Base-by-base conservation (phyloP, 2,113 vertebrate genomes). In the Hippocampus comes region DNA sequence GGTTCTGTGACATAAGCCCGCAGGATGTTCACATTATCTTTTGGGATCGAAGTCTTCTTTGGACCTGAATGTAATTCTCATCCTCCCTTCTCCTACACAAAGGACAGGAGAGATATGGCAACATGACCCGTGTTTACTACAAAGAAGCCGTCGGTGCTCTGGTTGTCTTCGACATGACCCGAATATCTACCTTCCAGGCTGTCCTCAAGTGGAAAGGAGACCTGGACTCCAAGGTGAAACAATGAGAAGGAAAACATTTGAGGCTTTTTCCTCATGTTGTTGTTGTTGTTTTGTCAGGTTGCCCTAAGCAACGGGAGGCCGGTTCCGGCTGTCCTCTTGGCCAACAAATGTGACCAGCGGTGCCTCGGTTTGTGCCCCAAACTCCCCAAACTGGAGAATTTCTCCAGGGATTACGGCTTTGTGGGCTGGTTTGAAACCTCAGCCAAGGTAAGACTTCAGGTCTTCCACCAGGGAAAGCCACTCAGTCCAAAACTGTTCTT, bases 81-180 rank as follows among this genome's bases (percentile, higher is more conserved):
- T 59, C 25, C 12, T 65, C 21, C 11, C n/a, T 46, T 66, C n/a
- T 27, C 43, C 42, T 42, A 9, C 23, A 0, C 18, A 68, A 68
- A 95, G 93, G 93, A n/a, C 94, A 95, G 76, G 94, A 95, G 67
- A 87, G 94, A 14, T 95, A 94, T 61, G 94, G 94, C 25, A 92
- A 95, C 88, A 94, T 94, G 94, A 94, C 94, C 11, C 92, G 93
- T 0, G 92, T 95, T 51, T 95, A 95, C 84, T 95, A 95, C 88
- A 75, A 91, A 1, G 93, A 95, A 76, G 94, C 94, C 0, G 92
- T 94, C 8, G 94, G 93, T 2, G 94, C 93, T 0, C 86, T 95
- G 1, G 92, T 95, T 4, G 92, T 95, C 73, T 95, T 94, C 25
- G 94, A 95, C 84, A 92, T 94, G 90, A 93, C 93, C 1, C 73